These are phyloP conservation scores for Cyanocitta stelleri DNA, from an alignment of 2,113 vertebrate species.

Conservation along the genomic window DNA sequence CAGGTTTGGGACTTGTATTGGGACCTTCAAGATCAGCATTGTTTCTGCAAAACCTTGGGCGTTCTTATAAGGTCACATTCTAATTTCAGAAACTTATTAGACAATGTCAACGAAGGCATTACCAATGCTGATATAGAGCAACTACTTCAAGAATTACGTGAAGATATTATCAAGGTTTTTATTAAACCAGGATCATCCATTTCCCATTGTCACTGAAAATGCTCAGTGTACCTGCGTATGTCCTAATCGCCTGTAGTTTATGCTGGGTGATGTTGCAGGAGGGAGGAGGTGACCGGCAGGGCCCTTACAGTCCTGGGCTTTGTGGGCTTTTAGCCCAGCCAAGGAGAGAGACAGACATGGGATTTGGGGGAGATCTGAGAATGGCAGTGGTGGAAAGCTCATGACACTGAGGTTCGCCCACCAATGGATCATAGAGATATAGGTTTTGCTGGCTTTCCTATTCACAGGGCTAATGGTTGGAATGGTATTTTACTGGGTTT, in stretches of 20 bases:
- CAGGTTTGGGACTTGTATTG: not conserved
- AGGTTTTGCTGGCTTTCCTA: not conserved
- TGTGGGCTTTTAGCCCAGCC: not conserved
- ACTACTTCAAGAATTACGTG: not conserved
- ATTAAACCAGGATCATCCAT: not conserved
- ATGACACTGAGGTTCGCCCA: not conserved
- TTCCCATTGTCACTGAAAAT: not conserved
- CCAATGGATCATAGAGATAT: not conserved
- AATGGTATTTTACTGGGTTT: not conserved
- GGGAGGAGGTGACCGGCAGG: not conserved
- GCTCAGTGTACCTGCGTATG: not conserved
- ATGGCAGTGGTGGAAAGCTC: not conserved
- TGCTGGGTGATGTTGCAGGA: not conserved
- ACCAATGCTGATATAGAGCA: not conserved
- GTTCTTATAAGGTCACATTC: not conserved
- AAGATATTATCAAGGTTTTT: not conserved
- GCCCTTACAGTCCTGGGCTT: fast-evolving
- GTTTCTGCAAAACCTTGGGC: not conserved
- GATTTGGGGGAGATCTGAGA: no score
- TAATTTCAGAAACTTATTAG: not conserved
- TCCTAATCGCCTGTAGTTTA: not conserved
- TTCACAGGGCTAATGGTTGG: not conserved
- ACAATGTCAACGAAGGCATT: not conserved
- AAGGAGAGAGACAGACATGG: fast-evolving
- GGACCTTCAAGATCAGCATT: not conserved